These are phyloP conservation scores for Agrilus cyanescens DNA, from an alignment of 2,888 invertebrate species.

Conservation along the genomic window DNA sequence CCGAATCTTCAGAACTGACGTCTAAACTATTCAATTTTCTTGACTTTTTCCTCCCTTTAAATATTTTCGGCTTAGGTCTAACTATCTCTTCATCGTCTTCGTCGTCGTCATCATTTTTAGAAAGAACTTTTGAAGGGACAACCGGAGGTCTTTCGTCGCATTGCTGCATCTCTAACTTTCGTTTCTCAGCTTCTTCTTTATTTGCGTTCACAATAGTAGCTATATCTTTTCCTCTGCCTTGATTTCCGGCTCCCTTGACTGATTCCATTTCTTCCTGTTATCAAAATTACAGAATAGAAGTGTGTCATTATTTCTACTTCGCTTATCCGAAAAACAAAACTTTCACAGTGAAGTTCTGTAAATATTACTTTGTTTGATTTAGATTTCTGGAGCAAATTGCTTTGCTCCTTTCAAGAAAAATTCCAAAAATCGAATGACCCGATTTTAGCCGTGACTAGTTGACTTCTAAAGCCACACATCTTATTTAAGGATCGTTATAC, in stretches of 20 bases:
- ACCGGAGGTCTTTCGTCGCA: slow-evolving; percentile 10
- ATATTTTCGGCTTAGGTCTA: slow-evolving; percentile 22
- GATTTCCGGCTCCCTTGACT: slow-evolving; percentile 66
- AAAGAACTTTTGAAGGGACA: slow-evolving; percentile 14
- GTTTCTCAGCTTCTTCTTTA: slow-evolving; percentile 39
- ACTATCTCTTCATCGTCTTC: slow-evolving; percentile 32
- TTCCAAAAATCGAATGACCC: no score
- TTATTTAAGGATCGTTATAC: no score
- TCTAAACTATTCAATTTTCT: slow-evolving; percentile 71
- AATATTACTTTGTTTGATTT: no score
- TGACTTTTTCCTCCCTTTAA: slow-evolving; percentile 46
- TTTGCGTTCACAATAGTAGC: slow-evolving; percentile 76
- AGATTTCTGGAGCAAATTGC: no score
- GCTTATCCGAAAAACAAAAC: no score
- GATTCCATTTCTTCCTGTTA: slow-evolving; percentile 59
- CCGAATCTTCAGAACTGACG: slow-evolving; percentile 67
- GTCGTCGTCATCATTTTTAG: slow-evolving; percentile 20
- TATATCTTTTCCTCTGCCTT: slow-evolving; percentile 82
- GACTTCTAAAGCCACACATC: no score
- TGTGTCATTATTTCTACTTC: no score
- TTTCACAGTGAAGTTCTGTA: no score
- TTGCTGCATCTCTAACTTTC: slow-evolving; percentile 3
- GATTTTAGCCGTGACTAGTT: no score
- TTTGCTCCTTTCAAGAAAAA: background rate
- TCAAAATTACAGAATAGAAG: slow-evolving; percentile 2